Conservation (phyloP, 1,140 invertebrate species). For the Pseudomyrmex sp. region DNA sequence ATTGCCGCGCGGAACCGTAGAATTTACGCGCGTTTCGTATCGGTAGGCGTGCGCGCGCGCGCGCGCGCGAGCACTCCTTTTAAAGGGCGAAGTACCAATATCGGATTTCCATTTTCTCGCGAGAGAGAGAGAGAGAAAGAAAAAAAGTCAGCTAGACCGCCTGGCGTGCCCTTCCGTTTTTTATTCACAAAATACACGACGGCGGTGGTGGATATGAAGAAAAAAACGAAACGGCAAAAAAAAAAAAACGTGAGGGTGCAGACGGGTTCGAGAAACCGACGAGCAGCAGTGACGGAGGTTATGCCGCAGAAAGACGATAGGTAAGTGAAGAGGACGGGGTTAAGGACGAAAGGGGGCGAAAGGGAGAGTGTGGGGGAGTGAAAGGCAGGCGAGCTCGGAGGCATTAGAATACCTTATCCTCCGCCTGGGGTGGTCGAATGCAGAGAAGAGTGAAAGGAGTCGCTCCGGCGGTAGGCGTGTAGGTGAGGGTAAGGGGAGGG, state of each 20-base stretch:
- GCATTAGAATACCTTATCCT: constrained; percentile 79
- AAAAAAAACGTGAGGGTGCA: constrained; percentile 9
- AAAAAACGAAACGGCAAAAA: constrained; percentile 5
- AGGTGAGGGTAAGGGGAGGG: constrained; percentile 16
- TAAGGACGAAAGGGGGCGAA: constrained; percentile 48
- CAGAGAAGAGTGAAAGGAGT: constrained; percentile 74
- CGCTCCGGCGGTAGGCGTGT: constrained; percentile 50
- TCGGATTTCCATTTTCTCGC: constrained; percentile 80
- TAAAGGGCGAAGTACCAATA: constrained; percentile 76
- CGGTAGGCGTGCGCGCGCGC: constrained; percentile 29
- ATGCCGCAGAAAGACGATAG: constrained; percentile 33
- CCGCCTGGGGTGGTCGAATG: constrained; percentile 66
- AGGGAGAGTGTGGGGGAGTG: constrained; percentile 51
- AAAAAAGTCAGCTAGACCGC: constrained; percentile 45
- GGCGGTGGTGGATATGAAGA: constrained; percentile 45
- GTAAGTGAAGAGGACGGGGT: constrained; percentile 15
- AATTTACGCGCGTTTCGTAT: constrained; percentile 65
- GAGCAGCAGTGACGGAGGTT: constrained; percentile 39
- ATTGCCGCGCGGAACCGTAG: constrained; percentile 57
- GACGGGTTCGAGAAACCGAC: constrained; percentile 37
- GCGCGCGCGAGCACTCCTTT: constrained; percentile 33
- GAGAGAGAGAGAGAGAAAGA: background rate
- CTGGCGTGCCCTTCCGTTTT: constrained; percentile 64
- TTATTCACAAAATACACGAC: constrained; percentile 62
- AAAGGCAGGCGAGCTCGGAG: constrained; percentile 62